A percentile compares a stretch with the other conserved stretches of the same genome.
Evolutionary conservation across 2,888 invertebrate genomes (phyloP).

Genomic region (Dynastes hyllus): DNA sequence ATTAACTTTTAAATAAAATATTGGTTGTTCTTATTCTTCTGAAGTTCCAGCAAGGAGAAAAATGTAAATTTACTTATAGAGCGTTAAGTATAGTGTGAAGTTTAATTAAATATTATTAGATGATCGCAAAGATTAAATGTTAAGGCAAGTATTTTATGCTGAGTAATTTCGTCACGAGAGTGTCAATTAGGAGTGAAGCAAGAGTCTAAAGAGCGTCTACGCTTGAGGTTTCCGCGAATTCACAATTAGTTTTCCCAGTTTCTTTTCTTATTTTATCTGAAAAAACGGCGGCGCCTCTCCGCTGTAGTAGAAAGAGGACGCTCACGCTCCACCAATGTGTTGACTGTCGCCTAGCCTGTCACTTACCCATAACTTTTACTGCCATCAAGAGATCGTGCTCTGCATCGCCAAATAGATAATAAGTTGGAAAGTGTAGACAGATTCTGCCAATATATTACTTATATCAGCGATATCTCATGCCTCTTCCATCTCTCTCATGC

Average conservation of each 20-base stretch:
- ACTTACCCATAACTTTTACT: slow-evolving; percentile 65
- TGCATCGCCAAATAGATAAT: slow-evolving; percentile 64
- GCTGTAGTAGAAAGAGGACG: slow-evolving; percentile 14
- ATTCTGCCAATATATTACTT: slow-evolving; percentile 60
- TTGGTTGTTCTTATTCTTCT: too few relatives aligned
- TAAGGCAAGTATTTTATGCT: background rate
- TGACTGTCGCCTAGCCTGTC: slow-evolving; percentile 63
- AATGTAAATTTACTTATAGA: too few relatives aligned
- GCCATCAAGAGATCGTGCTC: slow-evolving; percentile 59
- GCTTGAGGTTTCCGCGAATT: slow-evolving; percentile 28
- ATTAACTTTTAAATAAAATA: too few relatives aligned
- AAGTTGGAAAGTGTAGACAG: slow-evolving; percentile 61
- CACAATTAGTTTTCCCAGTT: slow-evolving; percentile 29
- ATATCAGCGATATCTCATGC: slow-evolving; percentile 60
- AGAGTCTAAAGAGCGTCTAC: background rate
- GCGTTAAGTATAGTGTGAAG: too few relatives aligned
- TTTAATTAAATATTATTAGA: background rate
- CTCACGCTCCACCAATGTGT: slow-evolving; percentile 61
- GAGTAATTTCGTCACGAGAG: slow-evolving; percentile 3
- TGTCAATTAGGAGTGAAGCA: slow-evolving; percentile 2
- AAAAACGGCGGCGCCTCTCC: slow-evolving; percentile 20
- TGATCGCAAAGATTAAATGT: background rate
- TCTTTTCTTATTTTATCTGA: slow-evolving; percentile 34
- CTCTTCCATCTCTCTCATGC: slow-evolving; percentile 35
- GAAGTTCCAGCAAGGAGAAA: too few relatives aligned